Evolutionary conservation across 2,888 invertebrate genomes (phyloP).

Genomic region (Hipparchia semele): DNA sequence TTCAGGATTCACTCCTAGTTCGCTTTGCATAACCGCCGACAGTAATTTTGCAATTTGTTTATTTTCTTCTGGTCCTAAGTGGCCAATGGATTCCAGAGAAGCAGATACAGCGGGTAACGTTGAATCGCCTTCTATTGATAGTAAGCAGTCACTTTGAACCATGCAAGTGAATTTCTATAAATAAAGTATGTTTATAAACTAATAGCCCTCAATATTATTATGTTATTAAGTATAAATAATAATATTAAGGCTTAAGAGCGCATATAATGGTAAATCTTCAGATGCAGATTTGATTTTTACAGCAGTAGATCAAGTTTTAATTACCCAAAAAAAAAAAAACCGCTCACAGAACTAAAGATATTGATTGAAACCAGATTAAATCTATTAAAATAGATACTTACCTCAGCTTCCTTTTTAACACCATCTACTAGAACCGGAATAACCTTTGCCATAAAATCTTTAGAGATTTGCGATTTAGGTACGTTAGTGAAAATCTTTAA

Average conservation of each 20-base stretch:
- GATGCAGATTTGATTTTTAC: no score
- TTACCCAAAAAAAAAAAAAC: no score
- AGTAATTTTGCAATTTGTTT: constrained; percentile 53
- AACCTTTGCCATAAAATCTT: constrained; percentile 58
- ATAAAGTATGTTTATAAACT: not conserved
- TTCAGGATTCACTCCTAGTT: constrained; percentile 56
- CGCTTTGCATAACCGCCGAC: constrained; percentile 54
- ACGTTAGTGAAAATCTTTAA: constrained; percentile 65
- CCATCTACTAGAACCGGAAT: constrained; percentile 53
- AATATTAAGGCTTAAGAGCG: not conserved
- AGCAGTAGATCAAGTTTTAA: no score
- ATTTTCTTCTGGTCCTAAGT: constrained; percentile 45
- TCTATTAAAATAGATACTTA: constrained; percentile 41
- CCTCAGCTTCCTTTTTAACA: constrained; percentile 52
- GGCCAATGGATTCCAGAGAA: constrained; percentile 45
- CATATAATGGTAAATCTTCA: no score
- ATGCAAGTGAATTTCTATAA: constrained; percentile 43
- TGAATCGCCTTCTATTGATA: constrained; percentile 43
- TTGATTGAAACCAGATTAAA: not conserved
- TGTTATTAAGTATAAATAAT: no score
- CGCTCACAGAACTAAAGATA: no score
- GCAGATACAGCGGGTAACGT: constrained; percentile 41
- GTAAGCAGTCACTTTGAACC: constrained; percentile 40
- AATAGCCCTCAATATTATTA: no score
- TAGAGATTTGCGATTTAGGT: constrained; percentile 54